A percentile compares a stretch with the other conserved stretches of the same genome.
These are phyloP conservation scores for Plumapathes pennacea DNA, from an alignment of 92 coral and sea anemone genomes.

Conservation along the genomic window DNA sequence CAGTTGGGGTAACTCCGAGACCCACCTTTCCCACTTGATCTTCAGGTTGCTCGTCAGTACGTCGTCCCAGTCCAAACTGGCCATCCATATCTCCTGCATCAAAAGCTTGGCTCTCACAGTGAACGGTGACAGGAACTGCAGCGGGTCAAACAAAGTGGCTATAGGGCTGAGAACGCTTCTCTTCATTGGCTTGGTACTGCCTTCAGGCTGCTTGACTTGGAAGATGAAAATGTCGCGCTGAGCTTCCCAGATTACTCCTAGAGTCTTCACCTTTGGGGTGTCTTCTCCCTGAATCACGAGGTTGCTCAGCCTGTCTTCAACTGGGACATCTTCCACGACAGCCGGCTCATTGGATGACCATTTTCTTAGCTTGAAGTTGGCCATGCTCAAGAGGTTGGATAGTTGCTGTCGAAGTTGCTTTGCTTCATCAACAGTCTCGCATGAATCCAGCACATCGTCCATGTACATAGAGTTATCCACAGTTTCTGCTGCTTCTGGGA, in stretches of 20 bases:
- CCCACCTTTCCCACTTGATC: constrained; percentile 26
- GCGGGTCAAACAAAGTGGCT: constrained; percentile 41
- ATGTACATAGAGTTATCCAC: constrained; percentile 17
- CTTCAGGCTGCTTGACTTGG: constrained; percentile 16
- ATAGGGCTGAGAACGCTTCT: constrained; percentile 27
- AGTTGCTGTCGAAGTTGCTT: constrained; percentile 11
- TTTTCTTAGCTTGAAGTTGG: no score
- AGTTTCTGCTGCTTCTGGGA: constrained; percentile 25
- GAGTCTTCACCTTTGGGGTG: background rate
- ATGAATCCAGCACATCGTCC: constrained; percentile 35
- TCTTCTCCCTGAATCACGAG: constrained; percentile 9
- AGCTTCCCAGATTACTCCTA: constrained; percentile 14
- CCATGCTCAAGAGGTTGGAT: constrained; percentile 16
- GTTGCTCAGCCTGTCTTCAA: background rate
- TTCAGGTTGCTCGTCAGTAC: constrained; percentile 25
- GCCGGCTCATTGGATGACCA: constrained; percentile 12
- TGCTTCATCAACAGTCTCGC: constrained; percentile 31
- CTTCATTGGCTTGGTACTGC: constrained; percentile 4
- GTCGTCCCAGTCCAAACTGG: constrained; percentile 61
- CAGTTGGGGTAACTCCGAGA: constrained; percentile 31
- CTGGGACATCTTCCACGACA: background rate
- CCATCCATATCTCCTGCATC: constrained; percentile 43
- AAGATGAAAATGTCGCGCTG: constrained; percentile 1
- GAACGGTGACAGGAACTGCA: constrained; percentile 31
- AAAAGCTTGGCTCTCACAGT: constrained; percentile 28